Conservation (phyloP, 2,113 vertebrate genomes). For the Spilogale gracilis region DNA sequence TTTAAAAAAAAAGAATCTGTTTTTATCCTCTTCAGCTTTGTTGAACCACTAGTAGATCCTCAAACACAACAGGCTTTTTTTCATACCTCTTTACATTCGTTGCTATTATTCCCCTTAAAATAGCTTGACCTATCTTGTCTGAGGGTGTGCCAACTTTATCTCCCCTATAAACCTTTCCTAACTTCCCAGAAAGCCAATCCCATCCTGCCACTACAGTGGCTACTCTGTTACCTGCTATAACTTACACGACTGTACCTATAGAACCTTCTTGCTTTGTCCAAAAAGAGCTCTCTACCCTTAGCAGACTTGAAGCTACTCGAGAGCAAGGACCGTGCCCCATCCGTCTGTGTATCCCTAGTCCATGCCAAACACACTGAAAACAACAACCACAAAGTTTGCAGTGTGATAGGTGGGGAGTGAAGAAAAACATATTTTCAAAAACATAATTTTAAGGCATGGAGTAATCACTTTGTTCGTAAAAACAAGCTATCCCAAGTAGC, state of each 20-base stretch:
- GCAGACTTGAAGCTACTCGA: constrained; percentile 1
- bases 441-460: constrained; percentile 16
- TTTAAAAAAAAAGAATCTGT: neutral
- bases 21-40: neutral
- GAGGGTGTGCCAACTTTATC: neutral
- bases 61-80: neutral
- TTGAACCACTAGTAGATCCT: neutral
- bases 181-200: neutral
- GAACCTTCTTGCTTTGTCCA: neutral
- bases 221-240: neutral
- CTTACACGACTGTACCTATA: neutral
- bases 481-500: constrained; percentile 50
- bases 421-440: constrained; percentile 56
- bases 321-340: neutral
- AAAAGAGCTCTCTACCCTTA: neutral
- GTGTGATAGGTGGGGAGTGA: neutral
- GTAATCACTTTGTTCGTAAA: constrained; percentile 40
- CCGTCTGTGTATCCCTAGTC: neutral
- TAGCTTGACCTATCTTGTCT: neutral
- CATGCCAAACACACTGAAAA: neutral
- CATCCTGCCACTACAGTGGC: neutral
- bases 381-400: neutral
- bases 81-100: neutral
- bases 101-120: constrained; percentile 16
- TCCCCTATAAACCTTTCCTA: constrained; percentile 46